Evolutionary conservation across 2,113 vertebrate species (phyloP).

Genomic region (Microcebus murinus): DNA sequence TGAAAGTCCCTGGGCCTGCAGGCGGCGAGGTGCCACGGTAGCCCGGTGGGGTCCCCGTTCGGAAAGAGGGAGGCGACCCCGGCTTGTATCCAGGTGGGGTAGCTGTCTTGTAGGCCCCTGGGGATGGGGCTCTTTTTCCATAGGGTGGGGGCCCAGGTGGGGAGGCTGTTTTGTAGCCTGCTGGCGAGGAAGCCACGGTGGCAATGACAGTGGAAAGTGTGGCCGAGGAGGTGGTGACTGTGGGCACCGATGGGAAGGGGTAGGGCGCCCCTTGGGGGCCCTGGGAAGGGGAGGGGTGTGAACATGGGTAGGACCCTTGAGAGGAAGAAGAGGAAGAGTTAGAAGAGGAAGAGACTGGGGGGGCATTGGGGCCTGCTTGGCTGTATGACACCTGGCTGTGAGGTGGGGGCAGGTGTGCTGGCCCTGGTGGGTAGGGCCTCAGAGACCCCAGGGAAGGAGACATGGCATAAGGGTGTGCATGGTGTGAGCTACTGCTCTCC

Average conservation of each 20-base stretch:
- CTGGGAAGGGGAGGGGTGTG: conserved; percentile 83
- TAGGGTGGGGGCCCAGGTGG: conserved; percentile 80
- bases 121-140: conserved; percentile 82
- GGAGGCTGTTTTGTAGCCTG: conserved; percentile 83
- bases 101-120: conserved; percentile 81
- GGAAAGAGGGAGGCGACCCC: conserved; percentile 81
- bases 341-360: conserved; percentile 75
- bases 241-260: conserved; percentile 81
- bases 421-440: conserved; percentile 83
- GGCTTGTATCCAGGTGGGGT: conserved; percentile 85
- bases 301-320: conserved; percentile 81
- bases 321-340: conserved; percentile 76
- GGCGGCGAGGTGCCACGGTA: conserved; percentile 85
- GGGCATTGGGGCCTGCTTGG: conserved; percentile 63
- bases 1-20: conserved; percentile 78
- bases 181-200: conserved; percentile 85
- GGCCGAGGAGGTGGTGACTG: conserved; percentile 82
- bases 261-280: conserved; percentile 78
- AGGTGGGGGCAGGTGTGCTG: conserved; percentile 74
- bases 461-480: conserved; percentile 79
- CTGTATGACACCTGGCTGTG: conserved; percentile 82
- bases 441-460: conserved; percentile 76
- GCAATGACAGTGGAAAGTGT: conserved; percentile 85
- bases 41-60: conserved; percentile 84
- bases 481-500: conserved; percentile 80